Evolutionary conservation across 2,797 vertebrate species (phyloP).

Genomic region (Sarcophilus harrisii): DNA sequence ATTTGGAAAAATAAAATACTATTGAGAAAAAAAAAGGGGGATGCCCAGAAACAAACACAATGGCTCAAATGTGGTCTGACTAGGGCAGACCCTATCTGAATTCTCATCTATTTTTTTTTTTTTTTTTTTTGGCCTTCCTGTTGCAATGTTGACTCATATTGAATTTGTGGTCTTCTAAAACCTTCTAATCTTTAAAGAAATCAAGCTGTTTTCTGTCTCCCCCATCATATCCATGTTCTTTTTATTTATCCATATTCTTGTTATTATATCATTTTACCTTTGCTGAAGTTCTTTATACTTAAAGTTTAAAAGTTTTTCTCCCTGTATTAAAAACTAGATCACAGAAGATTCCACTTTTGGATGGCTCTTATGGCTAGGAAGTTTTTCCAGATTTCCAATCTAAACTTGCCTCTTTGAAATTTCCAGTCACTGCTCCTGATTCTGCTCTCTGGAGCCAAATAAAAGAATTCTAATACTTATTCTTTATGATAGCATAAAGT

Average conservation of each 20-base stretch:
- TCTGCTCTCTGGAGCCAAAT: too few relatives aligned
- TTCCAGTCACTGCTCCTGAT: slow-evolving; percentile 41
- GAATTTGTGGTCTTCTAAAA: background rate
- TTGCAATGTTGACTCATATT: background rate
- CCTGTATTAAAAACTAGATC: slow-evolving; percentile 56
- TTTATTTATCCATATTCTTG: background rate
- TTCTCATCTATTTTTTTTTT: too few relatives aligned
- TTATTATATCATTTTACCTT: background rate
- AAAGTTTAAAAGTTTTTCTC: background rate
- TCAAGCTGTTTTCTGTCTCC: background rate
- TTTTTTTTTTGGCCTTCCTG: too few relatives aligned
- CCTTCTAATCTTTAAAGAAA: background rate
- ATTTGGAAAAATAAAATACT: too few relatives aligned
- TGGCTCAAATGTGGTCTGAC: too few relatives aligned
- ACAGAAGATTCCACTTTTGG: slow-evolving; percentile 9
- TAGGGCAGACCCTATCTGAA: too few relatives aligned
- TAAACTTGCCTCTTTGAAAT: too few relatives aligned
- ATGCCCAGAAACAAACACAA: too few relatives aligned
- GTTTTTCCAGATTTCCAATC: slow-evolving; percentile 58
- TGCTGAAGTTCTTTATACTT: slow-evolving; percentile 28
- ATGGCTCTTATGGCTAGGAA: background rate
- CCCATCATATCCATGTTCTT: background rate
- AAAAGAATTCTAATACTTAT: too few relatives aligned
- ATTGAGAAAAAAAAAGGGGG: too few relatives aligned
- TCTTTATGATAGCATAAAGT: too few relatives aligned